phyloP scores from a whole-genome alignment of 2,113 vertebrate genomes.

The Boleophthalmus pectinirostris region DNA sequence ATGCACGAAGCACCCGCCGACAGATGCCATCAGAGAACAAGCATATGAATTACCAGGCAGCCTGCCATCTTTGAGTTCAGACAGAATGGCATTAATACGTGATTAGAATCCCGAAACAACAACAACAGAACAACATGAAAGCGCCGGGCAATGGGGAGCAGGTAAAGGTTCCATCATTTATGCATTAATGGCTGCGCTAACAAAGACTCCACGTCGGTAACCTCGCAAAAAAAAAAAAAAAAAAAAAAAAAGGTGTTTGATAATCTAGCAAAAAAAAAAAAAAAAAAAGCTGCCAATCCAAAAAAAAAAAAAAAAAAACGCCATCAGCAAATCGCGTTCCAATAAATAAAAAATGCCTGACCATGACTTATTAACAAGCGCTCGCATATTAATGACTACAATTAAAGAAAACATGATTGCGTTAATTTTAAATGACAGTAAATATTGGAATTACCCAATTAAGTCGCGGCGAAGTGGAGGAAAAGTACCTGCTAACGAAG shows the following conservation, averaged over 20 bases:
- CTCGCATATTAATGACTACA: constrained; percentile 78
- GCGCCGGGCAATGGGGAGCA: constrained; percentile 80
- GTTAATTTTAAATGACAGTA: constrained; percentile 81
- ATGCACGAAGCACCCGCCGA: constrained; percentile 82
- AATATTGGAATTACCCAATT: constrained; percentile 82
- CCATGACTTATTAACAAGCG: constrained; percentile 81
- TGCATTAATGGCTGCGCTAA: constrained; percentile 83
- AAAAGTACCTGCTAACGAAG: constrained; percentile 55
- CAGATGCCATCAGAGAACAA: constrained; percentile 87
- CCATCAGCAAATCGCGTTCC: constrained; percentile 77
- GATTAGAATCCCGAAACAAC: constrained; percentile 82
- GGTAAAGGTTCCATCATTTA: constrained; percentile 86
- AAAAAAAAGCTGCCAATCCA: constrained; percentile 30
- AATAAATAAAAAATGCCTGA: constrained; percentile 82
- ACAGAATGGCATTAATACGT: constrained; percentile 86
- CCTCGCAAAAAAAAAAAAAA: constrained; percentile 56
- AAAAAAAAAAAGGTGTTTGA: constrained; percentile 69
- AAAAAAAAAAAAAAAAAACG: constrained; percentile 53
- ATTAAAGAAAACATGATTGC: constrained; percentile 81
- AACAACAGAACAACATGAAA: constrained; percentile 87
- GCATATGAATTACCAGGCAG: constrained; percentile 85
- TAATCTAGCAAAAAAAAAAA: constrained; percentile 69
- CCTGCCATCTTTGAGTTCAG: constrained; percentile 84
- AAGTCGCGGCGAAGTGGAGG: constrained; percentile 63
- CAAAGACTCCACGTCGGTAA: constrained; percentile 72